A percentile compares a stretch with the other conserved stretches of the same genome.
Evolutionary conservation across 1,140 invertebrate genomes (phyloP).

Genomic region (Hyposmocoma kahamanoa): DNA sequence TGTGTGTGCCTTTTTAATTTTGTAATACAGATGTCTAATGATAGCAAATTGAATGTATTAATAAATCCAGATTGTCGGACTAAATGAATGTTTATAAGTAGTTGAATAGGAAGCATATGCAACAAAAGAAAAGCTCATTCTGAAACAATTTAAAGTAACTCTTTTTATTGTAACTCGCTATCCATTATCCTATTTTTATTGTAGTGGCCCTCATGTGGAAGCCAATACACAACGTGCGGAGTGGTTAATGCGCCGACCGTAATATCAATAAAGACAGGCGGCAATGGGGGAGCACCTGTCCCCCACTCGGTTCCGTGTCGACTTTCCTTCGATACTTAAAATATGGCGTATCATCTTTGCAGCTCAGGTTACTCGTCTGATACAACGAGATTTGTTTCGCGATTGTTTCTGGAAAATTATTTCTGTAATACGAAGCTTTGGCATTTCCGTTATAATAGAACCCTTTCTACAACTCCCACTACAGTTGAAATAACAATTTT

Average conservation of each 20-base stretch:
- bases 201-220: slow-evolving; percentile 42
- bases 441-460: too few species aligned
- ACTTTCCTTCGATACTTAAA: slow-evolving; percentile 60
- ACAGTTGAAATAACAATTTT: too few species aligned
- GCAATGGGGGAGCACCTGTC: slow-evolving; percentile 22
- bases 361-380: slow-evolving; percentile 58
- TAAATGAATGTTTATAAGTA: too few species aligned
- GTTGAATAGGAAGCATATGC: too few species aligned
- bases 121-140: background rate
- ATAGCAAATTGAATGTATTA: too few species aligned
- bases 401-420: slow-evolving; percentile 34
- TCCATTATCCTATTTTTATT: slow-evolving; percentile 51
- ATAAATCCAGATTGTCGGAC: too few species aligned
- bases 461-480: too few species aligned
- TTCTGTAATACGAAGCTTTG: slow-evolving; percentile 19
- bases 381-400: slow-evolving; percentile 38
- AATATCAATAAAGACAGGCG: slow-evolving; percentile 63
- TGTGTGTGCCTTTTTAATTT: too few species aligned
- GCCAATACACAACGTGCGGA: slow-evolving; percentile 55
- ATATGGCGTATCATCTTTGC: slow-evolving; percentile 62
- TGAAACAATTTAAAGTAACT: slow-evolving; percentile 4
- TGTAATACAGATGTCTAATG: too few species aligned
- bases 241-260: slow-evolving; percentile 63
- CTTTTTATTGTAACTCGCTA: slow-evolving; percentile 26
- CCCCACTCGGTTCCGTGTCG: slow-evolving; percentile 39